Conservation (phyloP, 2,113 vertebrate species). For the Protobothrops flavoviridis region DNA sequence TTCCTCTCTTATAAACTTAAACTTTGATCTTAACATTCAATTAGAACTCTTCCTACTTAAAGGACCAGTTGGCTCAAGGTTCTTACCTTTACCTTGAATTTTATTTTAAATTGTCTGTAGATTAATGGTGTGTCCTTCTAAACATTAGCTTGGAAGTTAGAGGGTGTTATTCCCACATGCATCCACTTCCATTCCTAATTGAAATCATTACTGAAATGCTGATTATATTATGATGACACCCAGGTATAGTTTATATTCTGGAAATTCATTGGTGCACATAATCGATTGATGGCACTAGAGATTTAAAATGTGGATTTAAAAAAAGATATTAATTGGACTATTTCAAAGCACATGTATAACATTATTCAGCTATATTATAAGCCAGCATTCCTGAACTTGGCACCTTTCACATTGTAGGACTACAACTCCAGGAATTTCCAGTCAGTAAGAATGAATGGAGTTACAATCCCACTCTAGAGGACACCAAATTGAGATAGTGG, state of each 20-base stretch:
- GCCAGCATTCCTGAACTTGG: background rate
- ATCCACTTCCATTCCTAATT: slow-evolving; percentile 15
- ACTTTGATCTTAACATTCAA: slow-evolving; percentile 84
- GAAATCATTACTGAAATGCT: background rate
- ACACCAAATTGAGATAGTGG: background rate
- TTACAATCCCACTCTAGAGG: background rate
- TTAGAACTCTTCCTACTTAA: slow-evolving; percentile 72
- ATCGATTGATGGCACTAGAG: background rate
- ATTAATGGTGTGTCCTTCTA: slow-evolving; percentile 49
- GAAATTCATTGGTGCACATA: slow-evolving; percentile 15
- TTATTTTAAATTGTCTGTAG: slow-evolving; percentile 56
- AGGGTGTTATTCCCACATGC: slow-evolving; percentile 18
- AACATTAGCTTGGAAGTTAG: slow-evolving; percentile 57
- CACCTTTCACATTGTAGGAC: background rate
- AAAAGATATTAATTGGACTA: background rate
- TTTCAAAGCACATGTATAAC: background rate
- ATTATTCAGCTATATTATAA: background rate
- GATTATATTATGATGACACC: slow-evolving; percentile 42
- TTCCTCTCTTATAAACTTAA: slow-evolving; percentile 84
- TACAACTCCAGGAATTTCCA: background rate
- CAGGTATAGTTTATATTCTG: slow-evolving; percentile 40
- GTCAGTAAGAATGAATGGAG: background rate
- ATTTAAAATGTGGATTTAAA: slow-evolving; percentile 13
- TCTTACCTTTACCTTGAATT: slow-evolving; percentile 57
- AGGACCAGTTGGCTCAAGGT: slow-evolving; percentile 67